A percentile compares a stretch with the other conserved stretches of the same genome.
phyloP scores from a whole-genome alignment of 2,888 invertebrate species.

The Aphidius colemani region DNA sequence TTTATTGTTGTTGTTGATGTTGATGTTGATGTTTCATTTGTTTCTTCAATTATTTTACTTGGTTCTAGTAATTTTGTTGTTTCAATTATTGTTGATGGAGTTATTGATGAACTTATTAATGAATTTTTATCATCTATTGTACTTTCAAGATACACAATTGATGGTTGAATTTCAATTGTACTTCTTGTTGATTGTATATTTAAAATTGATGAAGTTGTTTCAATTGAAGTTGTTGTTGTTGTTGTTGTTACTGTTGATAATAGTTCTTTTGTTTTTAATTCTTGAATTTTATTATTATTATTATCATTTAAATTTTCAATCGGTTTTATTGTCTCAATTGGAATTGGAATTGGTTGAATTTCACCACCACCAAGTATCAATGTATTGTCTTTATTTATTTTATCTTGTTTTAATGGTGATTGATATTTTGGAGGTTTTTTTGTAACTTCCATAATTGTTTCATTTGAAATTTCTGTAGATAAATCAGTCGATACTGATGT shows the following conservation, averaged over 20 bases:
- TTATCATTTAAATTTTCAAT: neutral
- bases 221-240: constrained; percentile 46
- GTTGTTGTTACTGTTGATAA: constrained; percentile 15
- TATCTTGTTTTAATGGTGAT: constrained; percentile 47
- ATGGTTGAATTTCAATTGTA: constrained; percentile 39
- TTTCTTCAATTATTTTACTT: constrained; percentile 23
- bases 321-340: constrained; percentile 28
- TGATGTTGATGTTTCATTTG: constrained; percentile 36
- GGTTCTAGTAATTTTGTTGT: constrained; percentile 26
- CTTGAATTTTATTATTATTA: constrained; percentile 32
- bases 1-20: constrained; percentile 36
- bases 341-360: constrained; percentile 43
- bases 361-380: constrained; percentile 45
- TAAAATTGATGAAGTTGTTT: constrained; percentile 52
- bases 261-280: constrained; percentile 26
- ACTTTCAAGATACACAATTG: constrained; percentile 34
- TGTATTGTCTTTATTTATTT: constrained; percentile 44
- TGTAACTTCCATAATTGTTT: constrained; percentile 16
- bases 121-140: constrained; percentile 27
- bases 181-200: constrained; percentile 51
- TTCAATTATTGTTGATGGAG: constrained; percentile 12
- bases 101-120: constrained; percentile 43
- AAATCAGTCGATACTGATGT: neutral
- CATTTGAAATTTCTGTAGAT: constrained; percentile 27
- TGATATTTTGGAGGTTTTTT: constrained; percentile 43